Conservation (phyloP, 37 sponge, comb jelly and placozoan genomes). For the Ianthella basta region DNA sequence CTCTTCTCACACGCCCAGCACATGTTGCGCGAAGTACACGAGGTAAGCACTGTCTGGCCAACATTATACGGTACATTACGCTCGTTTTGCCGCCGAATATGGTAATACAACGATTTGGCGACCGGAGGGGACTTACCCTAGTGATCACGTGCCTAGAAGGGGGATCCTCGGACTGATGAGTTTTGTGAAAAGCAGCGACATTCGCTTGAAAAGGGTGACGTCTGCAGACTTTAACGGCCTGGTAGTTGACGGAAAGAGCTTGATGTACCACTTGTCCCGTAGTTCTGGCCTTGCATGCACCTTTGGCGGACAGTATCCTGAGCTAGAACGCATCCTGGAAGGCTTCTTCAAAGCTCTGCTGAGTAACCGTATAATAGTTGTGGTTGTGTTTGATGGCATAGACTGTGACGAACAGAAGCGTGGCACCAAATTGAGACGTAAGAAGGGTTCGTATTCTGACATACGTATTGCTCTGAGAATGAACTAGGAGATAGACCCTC, state of each 20-base stretch:
- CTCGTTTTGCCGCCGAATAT: no score
- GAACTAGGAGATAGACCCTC: not conserved
- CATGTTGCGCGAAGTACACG: no score
- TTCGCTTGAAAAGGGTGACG: constrained; percentile 21
- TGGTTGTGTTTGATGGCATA: constrained; percentile 81
- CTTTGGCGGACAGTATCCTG: constrained; percentile 75
- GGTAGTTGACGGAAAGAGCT: constrained; percentile 65
- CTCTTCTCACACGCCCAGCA: no score
- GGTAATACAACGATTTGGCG: no score
- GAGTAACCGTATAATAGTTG: constrained; percentile 27
- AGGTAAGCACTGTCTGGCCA: no score
- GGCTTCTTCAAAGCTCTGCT: constrained; percentile 48
- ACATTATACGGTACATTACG: no score
- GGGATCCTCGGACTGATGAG: constrained; percentile 62
- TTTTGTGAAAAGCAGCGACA: constrained; percentile 29
- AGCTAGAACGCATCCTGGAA: constrained; percentile 14
- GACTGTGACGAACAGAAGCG: constrained; percentile 59
- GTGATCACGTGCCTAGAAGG: no score
- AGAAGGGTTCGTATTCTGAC: not conserved
- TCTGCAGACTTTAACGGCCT: constrained; percentile 31
- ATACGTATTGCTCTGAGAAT: not conserved
- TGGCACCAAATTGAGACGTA: constrained; percentile 12
- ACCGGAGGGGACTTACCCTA: no score
- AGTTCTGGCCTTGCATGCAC: constrained; percentile 22
- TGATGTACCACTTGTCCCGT: constrained; percentile 47